Evolutionary conservation across 2,113 vertebrate genomes (phyloP).

Genomic region (Brachyhypopomus occidentalis): DNA sequence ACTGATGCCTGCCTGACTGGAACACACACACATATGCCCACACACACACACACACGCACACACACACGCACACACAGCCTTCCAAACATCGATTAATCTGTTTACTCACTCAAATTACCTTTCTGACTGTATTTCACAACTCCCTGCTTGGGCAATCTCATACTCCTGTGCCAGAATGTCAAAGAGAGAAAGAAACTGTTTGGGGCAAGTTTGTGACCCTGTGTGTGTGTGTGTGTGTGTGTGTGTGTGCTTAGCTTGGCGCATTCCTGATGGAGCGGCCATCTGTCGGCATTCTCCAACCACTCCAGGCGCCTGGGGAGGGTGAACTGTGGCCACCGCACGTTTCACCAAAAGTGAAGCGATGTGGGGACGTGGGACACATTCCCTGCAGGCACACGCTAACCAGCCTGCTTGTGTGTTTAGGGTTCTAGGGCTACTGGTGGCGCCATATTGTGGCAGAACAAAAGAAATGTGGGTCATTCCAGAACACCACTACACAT

Average conservation of each 20-base stretch:
- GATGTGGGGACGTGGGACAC: no score
- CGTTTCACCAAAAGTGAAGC: not conserved
- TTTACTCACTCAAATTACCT: constrained; percentile 9
- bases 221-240: not conserved
- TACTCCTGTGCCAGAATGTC: not conserved
- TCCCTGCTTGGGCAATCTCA: not conserved
- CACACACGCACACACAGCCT: constrained; percentile 21
- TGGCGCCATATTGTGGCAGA: not conserved
- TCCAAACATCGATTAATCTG: constrained; percentile 23
- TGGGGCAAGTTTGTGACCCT: constrained; percentile 14
- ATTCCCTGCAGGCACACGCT: constrained; percentile 2
- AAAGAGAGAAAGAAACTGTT: not conserved
- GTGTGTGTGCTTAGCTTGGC: not conserved
- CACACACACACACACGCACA: constrained; percentile 7
- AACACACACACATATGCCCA: not conserved
- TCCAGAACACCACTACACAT: not conserved
- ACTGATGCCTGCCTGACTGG: constrained; percentile 4
- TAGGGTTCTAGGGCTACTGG: constrained; percentile 24
- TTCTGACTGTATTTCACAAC: constrained; percentile 15
- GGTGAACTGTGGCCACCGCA: not conserved
- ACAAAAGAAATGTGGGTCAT: constrained; percentile 1
- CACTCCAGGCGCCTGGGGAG: not conserved
- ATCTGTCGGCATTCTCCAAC: constrained; percentile 31
- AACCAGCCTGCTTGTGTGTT: constrained; percentile 34
- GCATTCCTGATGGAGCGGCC: constrained; percentile 29